phyloP scores from a whole-genome alignment of 2,113 vertebrate genomes.

The Labeo catla region DNA sequence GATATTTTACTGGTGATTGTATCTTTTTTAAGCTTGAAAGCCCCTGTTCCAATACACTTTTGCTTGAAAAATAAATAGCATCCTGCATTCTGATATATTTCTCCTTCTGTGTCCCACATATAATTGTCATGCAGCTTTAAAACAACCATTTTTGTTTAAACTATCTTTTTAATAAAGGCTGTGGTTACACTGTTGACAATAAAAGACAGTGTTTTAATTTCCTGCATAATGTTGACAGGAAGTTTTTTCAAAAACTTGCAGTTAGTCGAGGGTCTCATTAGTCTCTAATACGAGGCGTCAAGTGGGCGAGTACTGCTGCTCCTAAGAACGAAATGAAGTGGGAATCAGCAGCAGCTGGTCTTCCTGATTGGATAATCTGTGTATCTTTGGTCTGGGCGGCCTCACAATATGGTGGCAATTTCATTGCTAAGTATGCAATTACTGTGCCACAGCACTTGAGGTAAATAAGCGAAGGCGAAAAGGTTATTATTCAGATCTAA shows the following conservation, averaged over 20 bases:
- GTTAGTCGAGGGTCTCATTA: constrained; percentile 26
- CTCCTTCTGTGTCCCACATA: background rate
- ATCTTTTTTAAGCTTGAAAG: background rate
- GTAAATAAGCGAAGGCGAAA: constrained; percentile 35
- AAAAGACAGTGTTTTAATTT: background rate
- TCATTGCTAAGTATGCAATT: constrained; percentile 34
- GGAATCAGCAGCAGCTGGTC: constrained; percentile 37
- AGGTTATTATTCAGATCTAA: constrained; percentile 41
- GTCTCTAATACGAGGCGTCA: background rate
- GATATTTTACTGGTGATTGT: background rate
- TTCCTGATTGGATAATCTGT: constrained; percentile 49
- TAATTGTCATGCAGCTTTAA: background rate
- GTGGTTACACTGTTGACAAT: background rate
- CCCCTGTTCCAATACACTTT: too few species aligned
- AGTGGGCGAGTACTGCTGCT: constrained; percentile 20
- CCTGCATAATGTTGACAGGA: background rate
- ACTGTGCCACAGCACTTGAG: constrained; percentile 1
- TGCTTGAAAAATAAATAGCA: background rate
- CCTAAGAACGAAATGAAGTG: constrained; percentile 9
- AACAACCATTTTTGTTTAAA: background rate
- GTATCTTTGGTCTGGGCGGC: constrained; percentile 29
- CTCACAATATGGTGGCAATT: constrained; percentile 39
- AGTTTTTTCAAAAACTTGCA: background rate
- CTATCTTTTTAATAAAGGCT: background rate
- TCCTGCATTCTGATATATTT: background rate